phyloP scores from a whole-genome alignment of 2,888 invertebrate species.

The Leptinotarsa peninsularis region DNA sequence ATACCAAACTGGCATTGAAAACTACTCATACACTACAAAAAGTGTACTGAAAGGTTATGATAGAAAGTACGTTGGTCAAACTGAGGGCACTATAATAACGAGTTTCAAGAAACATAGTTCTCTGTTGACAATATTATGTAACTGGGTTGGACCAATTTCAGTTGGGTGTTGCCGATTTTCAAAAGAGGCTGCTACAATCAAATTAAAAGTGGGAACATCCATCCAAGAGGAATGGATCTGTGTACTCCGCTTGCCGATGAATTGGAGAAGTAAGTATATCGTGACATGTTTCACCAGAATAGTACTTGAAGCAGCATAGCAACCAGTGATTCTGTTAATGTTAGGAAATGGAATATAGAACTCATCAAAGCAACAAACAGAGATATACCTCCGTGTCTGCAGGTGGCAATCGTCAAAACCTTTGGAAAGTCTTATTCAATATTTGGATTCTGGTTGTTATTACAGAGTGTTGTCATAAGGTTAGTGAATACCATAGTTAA shows the following conservation, averaged over 20 bases:
- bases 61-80: no score
- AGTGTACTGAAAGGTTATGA: no score
- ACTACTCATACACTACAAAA: no score
- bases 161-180: constrained; percentile 76
- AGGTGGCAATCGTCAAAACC: constrained; percentile 42
- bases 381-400: constrained; percentile 54
- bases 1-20: no score
- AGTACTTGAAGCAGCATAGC: no score
- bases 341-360: constrained; percentile 62
- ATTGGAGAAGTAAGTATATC: constrained; percentile 68
- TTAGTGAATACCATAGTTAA: constrained; percentile 58
- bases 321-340: background rate
- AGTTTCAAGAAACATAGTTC: constrained; percentile 44
- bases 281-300: no score
- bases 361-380: constrained; percentile 56
- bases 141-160: constrained; percentile 57
- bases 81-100: no score
- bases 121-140: background rate
- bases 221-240: constrained; percentile 72
- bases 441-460: constrained; percentile 28
- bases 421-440: constrained; percentile 34
- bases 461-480: constrained; percentile 70
- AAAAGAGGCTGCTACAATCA: constrained; percentile 73
- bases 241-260: constrained; percentile 74
- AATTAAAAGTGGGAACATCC: constrained; percentile 75